Base-by-base conservation (phyloP, 1,140 invertebrate species). In the Drosophila sucinea region DNA sequence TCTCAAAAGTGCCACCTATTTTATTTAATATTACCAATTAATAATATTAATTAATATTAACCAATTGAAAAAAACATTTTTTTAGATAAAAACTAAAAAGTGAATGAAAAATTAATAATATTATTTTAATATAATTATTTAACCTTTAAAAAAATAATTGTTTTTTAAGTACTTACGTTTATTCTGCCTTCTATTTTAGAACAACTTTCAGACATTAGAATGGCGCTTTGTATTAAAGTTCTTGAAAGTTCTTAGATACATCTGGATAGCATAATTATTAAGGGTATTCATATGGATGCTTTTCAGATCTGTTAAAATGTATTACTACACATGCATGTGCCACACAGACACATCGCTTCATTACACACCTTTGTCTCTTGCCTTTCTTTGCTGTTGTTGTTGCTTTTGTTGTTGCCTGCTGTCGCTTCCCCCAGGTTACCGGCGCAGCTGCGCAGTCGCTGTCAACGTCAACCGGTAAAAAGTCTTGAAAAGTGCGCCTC, bases 301-400 rank as follows among this genome's bases (percentile, higher is more conserved):
- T 51, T 51, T 51, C 3, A 38, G 23, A 51, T 51, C 25, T 27
- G 44, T 27, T 51, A 51, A 51, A 8, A 27, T 47, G 25, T 10
- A 23, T 27, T 27, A 51, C 8, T 1, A 23, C 7, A 51, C 23
- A 27, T 27, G 23, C 25, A 51, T 27, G 23, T 10, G 10, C 23
- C 27, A 40, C 35, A 27, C 11, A 2, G 6, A 35, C 38, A 54
- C 38, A 60, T 67, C 69, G 77, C 55, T 69, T 77, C 70, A 84
- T 85, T 84, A 84, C 81, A 84, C 62, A 47, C 44, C 72, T 80
- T 66, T 65, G 81, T 60, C 70, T 76, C 93, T 30, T 97, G 92
- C 72, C 95, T 94, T 62, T 40, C 5, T 95, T 96, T 82, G 96
- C 95, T 2, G 95, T 94, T 58, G 94, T 91, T 94, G 97, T 95